Conservation (phyloP, 1,140 invertebrate species). For the Luehdorfia chinensis region DNA sequence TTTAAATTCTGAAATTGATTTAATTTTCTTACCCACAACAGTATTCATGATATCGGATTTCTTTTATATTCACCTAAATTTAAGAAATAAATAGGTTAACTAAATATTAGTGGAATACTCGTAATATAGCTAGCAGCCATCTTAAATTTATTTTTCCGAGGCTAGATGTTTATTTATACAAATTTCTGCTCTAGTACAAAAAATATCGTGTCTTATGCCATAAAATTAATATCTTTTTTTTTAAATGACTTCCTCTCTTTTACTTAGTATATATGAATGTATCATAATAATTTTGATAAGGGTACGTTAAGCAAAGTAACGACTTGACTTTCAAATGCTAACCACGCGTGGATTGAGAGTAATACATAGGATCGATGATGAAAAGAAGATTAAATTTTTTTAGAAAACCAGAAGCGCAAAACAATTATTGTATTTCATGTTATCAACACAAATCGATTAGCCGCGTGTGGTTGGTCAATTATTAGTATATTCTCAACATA, state of each 20-base stretch:
- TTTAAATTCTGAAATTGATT: too few relatives aligned
- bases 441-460: too few relatives aligned
- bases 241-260: constrained; percentile 7
- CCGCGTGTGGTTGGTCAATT: constrained; percentile 48
- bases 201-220: constrained; percentile 42
- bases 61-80: constrained; percentile 7
- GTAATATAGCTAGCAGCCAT: constrained; percentile 9
- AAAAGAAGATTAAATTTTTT: too few relatives aligned
- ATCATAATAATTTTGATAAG: background rate
- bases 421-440: too few relatives aligned
- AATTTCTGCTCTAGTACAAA: constrained; percentile 50
- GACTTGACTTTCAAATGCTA: too few relatives aligned
- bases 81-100: constrained; percentile 9
- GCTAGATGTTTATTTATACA: constrained; percentile 25
- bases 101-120: constrained; percentile 10
- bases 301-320: too few relatives aligned
- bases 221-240: constrained; percentile 11
- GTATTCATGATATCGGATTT: too few relatives aligned
- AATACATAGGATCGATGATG: too few relatives aligned
- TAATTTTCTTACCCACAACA: too few relatives aligned
- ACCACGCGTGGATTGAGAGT: constrained; percentile 8
- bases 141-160: constrained; percentile 23
- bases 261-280: background rate
- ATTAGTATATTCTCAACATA: constrained; percentile 34
- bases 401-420: too few relatives aligned